Conservation (phyloP, 2,888 invertebrate species). For the Lasioglossum leucozonium region DNA sequence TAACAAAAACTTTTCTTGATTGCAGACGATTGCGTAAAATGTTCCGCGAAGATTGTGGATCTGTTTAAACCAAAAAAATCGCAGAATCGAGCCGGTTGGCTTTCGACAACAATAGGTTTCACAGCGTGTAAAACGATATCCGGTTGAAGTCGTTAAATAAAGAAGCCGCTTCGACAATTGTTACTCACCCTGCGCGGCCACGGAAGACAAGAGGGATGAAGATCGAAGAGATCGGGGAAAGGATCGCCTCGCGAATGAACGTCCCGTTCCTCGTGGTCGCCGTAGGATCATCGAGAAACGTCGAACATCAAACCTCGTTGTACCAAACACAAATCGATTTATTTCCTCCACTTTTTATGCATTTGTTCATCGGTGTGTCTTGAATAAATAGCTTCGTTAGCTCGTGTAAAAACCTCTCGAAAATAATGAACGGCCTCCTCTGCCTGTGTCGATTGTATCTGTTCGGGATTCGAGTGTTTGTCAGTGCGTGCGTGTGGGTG, state of each 20-base stretch:
- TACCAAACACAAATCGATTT: conserved; percentile 52
- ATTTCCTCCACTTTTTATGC: conserved; percentile 40
- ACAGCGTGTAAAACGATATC: neutral
- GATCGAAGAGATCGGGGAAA: neutral
- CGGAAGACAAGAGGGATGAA: conserved; percentile 13
- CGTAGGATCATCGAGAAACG: conserved; percentile 16
- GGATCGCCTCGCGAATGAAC: neutral
- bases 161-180: neutral
- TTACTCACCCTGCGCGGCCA: neutral
- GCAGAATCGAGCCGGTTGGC: neutral
- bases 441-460: neutral
- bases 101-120: neutral
- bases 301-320: conserved; percentile 37
- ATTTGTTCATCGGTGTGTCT: conserved; percentile 30
- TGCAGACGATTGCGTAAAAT: neutral
- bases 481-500: neutral
- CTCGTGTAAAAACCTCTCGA: conserved; percentile 16
- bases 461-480: neutral
- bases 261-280: neutral
- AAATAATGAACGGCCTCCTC: conserved; percentile 11
- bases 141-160: neutral
- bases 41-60: neutral
- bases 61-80: neutral
- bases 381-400: conserved; percentile 34
- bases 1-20: neutral